These are phyloP conservation scores for Amphimallon solstitiale DNA, from an alignment of 2,888 invertebrate genomes.

Conservation along the genomic window DNA sequence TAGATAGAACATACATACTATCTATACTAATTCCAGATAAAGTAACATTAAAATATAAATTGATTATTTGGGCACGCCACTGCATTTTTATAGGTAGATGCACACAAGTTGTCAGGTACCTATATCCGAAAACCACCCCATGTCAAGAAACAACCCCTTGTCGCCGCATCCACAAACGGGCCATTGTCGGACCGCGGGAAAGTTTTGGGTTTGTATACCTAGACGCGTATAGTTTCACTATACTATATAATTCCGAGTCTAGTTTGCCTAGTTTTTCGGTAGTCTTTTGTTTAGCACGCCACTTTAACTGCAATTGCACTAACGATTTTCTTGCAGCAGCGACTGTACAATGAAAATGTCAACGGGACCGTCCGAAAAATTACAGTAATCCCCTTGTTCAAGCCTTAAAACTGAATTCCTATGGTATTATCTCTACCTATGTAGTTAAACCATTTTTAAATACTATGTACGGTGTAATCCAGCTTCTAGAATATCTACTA, in stretches of 20 bases:
- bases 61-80: constrained; percentile 41
- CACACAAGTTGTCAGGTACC: constrained; percentile 40
- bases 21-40: constrained; percentile 14
- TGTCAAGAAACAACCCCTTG: constrained; percentile 46
- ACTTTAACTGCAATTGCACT: constrained; percentile 31
- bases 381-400: background rate
- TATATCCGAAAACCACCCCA: constrained; percentile 43
- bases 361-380: constrained; percentile 12
- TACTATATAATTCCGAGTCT: constrained; percentile 30
- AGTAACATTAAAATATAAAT: constrained; percentile 5
- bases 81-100: constrained; percentile 31
- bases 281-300: constrained; percentile 33
- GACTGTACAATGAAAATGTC: constrained; percentile 29
- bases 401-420: no score
- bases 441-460: no score
- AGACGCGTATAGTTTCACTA: constrained; percentile 23
- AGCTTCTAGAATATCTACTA: no score
- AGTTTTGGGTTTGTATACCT: constrained; percentile 36
- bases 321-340: constrained; percentile 32
- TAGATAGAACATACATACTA: no score
- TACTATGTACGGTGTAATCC: no score
- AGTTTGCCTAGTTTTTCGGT: constrained; percentile 37
- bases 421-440: no score
- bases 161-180: constrained; percentile 47
- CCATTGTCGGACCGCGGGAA: constrained; percentile 47